Evolutionary conservation across 2,113 vertebrate species (phyloP).

Genomic region (Lepisosteus oculatus): DNA sequence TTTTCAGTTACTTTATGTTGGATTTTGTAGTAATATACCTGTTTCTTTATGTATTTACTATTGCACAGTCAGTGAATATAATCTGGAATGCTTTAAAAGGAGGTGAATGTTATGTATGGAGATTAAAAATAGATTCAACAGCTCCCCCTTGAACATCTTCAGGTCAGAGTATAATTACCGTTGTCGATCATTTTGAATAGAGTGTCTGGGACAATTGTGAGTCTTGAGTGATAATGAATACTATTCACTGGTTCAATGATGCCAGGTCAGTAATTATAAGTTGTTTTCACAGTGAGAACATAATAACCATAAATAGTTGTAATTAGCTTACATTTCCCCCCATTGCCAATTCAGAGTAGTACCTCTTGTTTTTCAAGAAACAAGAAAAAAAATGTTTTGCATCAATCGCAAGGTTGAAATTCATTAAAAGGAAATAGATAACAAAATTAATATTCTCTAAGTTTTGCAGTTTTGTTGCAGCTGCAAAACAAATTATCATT

Average conservation of each 20-base stretch:
- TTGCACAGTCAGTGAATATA: too few relatives aligned
- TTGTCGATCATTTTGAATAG: constrained; percentile 23
- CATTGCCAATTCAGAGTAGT: constrained; percentile 33
- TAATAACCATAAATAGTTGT: constrained; percentile 67
- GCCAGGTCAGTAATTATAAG: constrained; percentile 64
- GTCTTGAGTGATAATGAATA: constrained; percentile 36
- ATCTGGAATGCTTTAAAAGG: too few relatives aligned
- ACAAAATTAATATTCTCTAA: too few relatives aligned
- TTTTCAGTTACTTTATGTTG: too few relatives aligned
- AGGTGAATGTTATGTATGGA: neutral
- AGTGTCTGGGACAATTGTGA: constrained; percentile 25
- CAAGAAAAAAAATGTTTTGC: too few relatives aligned
- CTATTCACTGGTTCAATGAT: constrained; percentile 30
- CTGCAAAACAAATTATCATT: too few relatives aligned
- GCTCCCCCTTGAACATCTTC: constrained; percentile 5
- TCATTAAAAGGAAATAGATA: too few relatives aligned
- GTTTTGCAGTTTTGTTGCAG: too few relatives aligned
- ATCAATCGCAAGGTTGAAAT: too few relatives aligned
- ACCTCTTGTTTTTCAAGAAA: too few relatives aligned
- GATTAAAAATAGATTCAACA: neutral
- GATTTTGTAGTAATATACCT: too few relatives aligned
- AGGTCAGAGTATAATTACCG: constrained; percentile 22
- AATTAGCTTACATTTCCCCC: constrained; percentile 50
- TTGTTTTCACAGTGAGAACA: constrained; percentile 65
- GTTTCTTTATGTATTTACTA: too few relatives aligned